Evolutionary conservation across 2,888 invertebrate genomes (phyloP), one percentile per base, ranked within the genome.

Genomic region (Chloroclystis v-ata): DNA sequence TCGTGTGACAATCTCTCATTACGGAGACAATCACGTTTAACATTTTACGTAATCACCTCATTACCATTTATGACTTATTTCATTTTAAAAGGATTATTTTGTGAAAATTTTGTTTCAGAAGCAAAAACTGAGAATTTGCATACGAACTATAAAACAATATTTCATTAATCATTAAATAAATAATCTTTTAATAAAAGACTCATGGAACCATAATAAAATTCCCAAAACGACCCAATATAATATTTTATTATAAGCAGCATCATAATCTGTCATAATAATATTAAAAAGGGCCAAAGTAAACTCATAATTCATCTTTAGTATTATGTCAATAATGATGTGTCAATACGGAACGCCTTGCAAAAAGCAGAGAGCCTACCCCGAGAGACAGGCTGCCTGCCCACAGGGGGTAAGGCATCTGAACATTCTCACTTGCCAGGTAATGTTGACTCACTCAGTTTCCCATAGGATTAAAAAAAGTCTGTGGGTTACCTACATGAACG

Each of bases 361-460:
- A 69, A 69, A 47, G 49, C 33, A 29, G 33, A 41, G 62, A 62
- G 59, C 57, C 52, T 57, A 57, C 61, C 60, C 64, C 77, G 82
- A 85, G 82, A 84, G 84, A 84, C 83, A 67, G 67, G 69, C 57
- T 66, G 67, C 45, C 5, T 20, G 20, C 28, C 83, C 54, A 66
- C 82, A 67, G 82, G 84, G 67, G 75, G 59, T 67, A 61, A 56
- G 59, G 37, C 46, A 50, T 46, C 41, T 78, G 76, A 74, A 72
- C 75, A 76, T 79, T 78, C 78, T 72, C 73, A 69, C 72, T 69
- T 67, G 54, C 56, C 37, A 49, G 41, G 37, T 60, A 62, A 67
- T 78, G 51, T 60, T 61, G 60, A 54, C 51, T 58, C 63, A 55
- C 49, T 48, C 52, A 59, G 54, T 49, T 54, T 24, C 54, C 57